A percentile compares a stretch with the other conserved stretches of the same genome.
Evolutionary conservation across 2,113 vertebrate genomes (phyloP).

Genomic region (Piliocolobus tephrosceles): DNA sequence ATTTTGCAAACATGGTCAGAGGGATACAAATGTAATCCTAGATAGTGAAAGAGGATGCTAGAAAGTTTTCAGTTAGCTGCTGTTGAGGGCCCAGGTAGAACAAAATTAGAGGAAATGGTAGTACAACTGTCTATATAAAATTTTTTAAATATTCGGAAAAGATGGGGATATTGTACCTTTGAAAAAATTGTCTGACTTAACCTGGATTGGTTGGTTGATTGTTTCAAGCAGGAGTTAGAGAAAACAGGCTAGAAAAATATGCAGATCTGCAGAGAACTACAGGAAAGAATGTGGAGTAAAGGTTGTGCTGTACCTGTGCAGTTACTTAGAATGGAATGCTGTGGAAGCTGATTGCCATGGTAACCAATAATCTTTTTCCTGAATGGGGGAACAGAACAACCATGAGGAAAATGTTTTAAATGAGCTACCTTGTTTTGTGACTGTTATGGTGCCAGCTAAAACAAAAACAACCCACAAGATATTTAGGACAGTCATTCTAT

Average conservation of each 20-base stretch:
- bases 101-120: not conserved
- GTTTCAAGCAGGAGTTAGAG: slow-evolving; percentile 10
- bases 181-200: slow-evolving; percentile 14
- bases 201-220: not conserved
- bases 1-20: not conserved
- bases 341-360: slow-evolving; percentile 68
- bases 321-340: slow-evolving; percentile 59
- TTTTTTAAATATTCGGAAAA: not conserved
- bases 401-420: slow-evolving; percentile 69
- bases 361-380: slow-evolving; percentile 76
- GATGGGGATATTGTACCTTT: not conserved
- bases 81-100: not conserved
- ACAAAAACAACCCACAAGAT: slow-evolving; percentile 39
- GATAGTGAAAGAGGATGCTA: slow-evolving; percentile 34
- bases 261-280: not conserved
- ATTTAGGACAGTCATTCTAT: slow-evolving; percentile 28
- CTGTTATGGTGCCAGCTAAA: slow-evolving; percentile 40
- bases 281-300: not conserved
- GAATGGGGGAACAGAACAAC: slow-evolving; percentile 65
- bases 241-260: not conserved
- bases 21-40: not conserved
- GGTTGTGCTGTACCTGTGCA: slow-evolving; percentile 53
- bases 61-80: not conserved
- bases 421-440: slow-evolving; percentile 58
- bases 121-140: not conserved